These are phyloP conservation scores for Blera fallax DNA, from an alignment of 2,888 invertebrate species.

Conservation along the genomic window DNA sequence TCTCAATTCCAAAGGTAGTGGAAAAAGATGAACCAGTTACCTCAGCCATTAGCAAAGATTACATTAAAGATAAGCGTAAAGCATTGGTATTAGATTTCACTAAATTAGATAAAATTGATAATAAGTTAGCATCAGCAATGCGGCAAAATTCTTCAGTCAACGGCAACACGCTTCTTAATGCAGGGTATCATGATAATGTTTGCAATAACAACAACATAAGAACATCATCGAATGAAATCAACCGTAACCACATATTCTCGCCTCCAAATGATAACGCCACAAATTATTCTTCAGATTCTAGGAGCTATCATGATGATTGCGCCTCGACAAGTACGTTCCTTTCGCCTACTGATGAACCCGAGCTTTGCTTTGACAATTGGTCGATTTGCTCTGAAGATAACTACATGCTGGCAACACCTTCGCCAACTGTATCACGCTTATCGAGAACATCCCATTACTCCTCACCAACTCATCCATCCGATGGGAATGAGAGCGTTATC, in stretches of 20 bases:
- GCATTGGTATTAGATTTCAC: constrained; percentile 86
- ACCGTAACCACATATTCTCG: constrained; percentile 79
- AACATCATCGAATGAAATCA: constrained; percentile 80
- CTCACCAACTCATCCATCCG: constrained; percentile 79
- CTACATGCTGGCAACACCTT: constrained; percentile 79
- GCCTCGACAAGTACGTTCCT: constrained; percentile 82
- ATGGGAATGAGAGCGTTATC: constrained; percentile 88
- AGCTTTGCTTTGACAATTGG: constrained; percentile 85
- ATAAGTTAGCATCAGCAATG: constrained; percentile 61
- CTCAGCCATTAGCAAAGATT: constrained; percentile 75
- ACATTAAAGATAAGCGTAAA: constrained; percentile 81
- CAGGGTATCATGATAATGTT: constrained; percentile 75
- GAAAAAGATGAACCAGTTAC: constrained; percentile 81
- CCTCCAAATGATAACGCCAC: constrained; percentile 80
- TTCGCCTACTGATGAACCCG: constrained; percentile 85
- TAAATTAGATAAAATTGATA: constrained; percentile 80
- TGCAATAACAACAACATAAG: constrained; percentile 75
- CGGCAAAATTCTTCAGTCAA: constrained; percentile 60
- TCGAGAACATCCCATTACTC: constrained; percentile 82
- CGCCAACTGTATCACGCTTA: constrained; percentile 80
- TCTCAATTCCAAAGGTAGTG: constrained; percentile 76
- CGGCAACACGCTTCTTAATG: constrained; percentile 68
- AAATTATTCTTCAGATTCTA: constrained; percentile 81
- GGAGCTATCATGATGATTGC: constrained; percentile 81
- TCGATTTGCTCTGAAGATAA: constrained; percentile 85